Percentiles rank a stretch among this genome's conserved stretches.
Evolutionary conservation across 2,113 vertebrate genomes (phyloP).

Genomic region (Myrmophylax atrothorax): DNA sequence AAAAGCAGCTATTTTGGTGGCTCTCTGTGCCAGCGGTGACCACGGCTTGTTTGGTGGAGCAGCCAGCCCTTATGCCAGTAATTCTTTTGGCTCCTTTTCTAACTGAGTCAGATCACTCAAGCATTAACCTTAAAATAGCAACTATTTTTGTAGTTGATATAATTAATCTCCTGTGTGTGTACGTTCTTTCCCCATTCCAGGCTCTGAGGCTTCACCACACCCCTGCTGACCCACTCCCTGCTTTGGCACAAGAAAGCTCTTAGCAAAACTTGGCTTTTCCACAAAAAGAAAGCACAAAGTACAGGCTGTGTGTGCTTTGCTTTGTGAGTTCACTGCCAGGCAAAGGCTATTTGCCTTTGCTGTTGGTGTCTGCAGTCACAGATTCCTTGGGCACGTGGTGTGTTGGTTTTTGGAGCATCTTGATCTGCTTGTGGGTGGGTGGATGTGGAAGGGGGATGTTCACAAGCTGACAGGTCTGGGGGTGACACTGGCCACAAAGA

Average conservation of each 20-base stretch:
- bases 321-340: not conserved
- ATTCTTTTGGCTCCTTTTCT: conserved; percentile 36
- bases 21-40: not conserved
- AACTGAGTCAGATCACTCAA: conserved; percentile 16
- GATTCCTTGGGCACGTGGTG: not conserved
- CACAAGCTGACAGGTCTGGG: not conserved
- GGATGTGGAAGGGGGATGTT: not conserved
- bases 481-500: not conserved
- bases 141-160: not conserved
- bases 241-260: not conserved
- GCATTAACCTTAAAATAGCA: conserved; percentile 54
- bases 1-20: not conserved
- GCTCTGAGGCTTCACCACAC: not conserved
- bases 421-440: not conserved
- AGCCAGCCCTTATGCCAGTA: not conserved
- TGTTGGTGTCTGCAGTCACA: not conserved
- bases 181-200: not conserved
- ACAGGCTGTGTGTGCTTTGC: not conserved
- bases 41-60: not conserved
- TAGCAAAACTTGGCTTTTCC: not conserved
- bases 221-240: not conserved
- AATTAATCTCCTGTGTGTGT: not conserved
- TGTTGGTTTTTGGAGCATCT: not conserved
- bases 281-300: not conserved
- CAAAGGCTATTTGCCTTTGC: not conserved